Evolutionary conservation across 2,113 vertebrate genomes (phyloP).

Genomic region (Ranitomeya imitator): DNA sequence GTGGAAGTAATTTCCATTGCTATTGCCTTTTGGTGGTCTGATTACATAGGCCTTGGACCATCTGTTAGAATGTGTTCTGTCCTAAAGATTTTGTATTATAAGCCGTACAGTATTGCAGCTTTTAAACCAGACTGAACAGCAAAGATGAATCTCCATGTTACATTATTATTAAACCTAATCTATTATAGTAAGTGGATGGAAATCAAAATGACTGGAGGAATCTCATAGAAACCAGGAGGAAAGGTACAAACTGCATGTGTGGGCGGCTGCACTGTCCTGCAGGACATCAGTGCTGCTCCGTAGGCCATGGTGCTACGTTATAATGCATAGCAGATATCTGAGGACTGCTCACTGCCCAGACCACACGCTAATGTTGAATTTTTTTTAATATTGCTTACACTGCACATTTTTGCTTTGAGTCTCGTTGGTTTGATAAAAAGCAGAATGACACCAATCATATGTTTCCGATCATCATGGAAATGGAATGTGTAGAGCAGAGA

Average conservation of each 20-base stretch:
- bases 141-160: no score
- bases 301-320: neutral
- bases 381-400: constrained; percentile 12
- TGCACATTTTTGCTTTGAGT: neutral
- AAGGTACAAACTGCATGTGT: neutral
- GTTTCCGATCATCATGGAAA: neutral
- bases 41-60: no score
- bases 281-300: neutral
- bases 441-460: constrained; percentile 13
- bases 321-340: neutral
- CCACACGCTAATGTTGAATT: neutral
- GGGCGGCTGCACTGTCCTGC: neutral
- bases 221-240: neutral
- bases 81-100: no score
- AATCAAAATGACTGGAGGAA: no score
- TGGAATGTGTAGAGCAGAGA: neutral
- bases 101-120: no score
- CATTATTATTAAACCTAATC: no score
- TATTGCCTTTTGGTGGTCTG: no score
- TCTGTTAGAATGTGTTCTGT: no score
- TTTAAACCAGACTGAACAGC: no score
- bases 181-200: no score
- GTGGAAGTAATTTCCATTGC: no score
- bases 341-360: neutral
- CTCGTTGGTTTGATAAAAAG: constrained; percentile 2